These are phyloP conservation scores for Nasonia vitripennis DNA, from an alignment of 1,140 invertebrate species.

Conservation along the genomic window DNA sequence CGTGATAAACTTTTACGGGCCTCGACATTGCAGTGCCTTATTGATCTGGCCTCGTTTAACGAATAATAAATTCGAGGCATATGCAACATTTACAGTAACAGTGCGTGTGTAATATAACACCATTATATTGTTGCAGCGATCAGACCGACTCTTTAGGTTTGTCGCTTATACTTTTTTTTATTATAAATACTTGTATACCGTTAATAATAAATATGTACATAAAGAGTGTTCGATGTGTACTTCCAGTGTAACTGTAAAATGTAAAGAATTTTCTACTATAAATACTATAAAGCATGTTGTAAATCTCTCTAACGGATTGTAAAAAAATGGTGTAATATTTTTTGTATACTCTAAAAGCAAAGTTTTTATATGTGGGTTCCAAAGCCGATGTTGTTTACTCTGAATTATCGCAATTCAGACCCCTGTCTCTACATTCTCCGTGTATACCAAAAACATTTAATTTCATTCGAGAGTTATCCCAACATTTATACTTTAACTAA, in stretches of 20 bases:
- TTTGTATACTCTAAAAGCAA: background rate
- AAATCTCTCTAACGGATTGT: background rate
- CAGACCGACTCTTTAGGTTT: no score
- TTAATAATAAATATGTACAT: background rate
- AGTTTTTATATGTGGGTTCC: background rate
- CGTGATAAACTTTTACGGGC: no score
- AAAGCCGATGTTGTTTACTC: background rate
- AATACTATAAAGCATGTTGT: background rate
- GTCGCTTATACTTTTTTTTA: no score
- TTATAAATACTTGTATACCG: no score
- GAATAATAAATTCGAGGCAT: background rate
- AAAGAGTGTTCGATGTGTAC: background rate
- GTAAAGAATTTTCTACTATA: background rate
- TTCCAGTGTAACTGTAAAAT: background rate
- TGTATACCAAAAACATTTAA: background rate
- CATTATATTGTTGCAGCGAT: background rate
- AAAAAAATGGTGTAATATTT: background rate
- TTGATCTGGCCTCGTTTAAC: background rate
- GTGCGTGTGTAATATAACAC: background rate
- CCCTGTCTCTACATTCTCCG: background rate
- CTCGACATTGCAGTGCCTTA: background rate
- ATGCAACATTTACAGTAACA: background rate
- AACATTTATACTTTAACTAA: background rate
- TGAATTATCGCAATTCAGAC: no score
- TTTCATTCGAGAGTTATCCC: background rate